Evolutionary conservation across 1,140 invertebrate species (phyloP).

Genomic region (Heliconius hewitsoni): DNA sequence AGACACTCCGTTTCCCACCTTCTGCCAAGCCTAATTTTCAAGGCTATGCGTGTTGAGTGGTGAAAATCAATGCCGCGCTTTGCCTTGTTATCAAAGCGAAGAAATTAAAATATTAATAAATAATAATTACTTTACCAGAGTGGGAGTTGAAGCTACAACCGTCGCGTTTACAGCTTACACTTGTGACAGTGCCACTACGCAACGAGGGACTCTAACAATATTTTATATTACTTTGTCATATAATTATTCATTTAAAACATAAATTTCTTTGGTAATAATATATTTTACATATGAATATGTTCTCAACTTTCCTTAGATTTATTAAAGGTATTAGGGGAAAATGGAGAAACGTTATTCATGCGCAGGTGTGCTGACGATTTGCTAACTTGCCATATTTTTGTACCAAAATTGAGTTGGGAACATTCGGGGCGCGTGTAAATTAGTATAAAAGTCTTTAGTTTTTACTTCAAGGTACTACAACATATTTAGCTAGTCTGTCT

Average conservation of each 20-base stretch:
- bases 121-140: no score
- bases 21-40: no score
- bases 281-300: constrained; percentile 59
- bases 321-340: constrained; percentile 75
- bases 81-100: no score
- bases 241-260: neutral
- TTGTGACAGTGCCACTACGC: no score
- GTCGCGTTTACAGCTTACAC: no score
- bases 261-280: constrained; percentile 23
- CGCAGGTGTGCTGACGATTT: constrained; percentile 78
- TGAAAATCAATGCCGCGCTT: no score
- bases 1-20: no score
- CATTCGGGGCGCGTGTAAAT: constrained; percentile 41
- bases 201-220: no score
- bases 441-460: constrained; percentile 35
- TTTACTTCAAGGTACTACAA: neutral
- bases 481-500: neutral
- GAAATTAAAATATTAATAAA: no score
- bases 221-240: neutral
- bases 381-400: constrained; percentile 77
- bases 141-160: no score
- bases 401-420: constrained; percentile 67
- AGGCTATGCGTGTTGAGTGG: no score
- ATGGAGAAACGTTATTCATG: constrained; percentile 73
- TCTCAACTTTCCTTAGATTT: constrained; percentile 70